Evolutionary conservation across 2,113 vertebrate species (phyloP).

Genomic region (Actenoides hombroni): DNA sequence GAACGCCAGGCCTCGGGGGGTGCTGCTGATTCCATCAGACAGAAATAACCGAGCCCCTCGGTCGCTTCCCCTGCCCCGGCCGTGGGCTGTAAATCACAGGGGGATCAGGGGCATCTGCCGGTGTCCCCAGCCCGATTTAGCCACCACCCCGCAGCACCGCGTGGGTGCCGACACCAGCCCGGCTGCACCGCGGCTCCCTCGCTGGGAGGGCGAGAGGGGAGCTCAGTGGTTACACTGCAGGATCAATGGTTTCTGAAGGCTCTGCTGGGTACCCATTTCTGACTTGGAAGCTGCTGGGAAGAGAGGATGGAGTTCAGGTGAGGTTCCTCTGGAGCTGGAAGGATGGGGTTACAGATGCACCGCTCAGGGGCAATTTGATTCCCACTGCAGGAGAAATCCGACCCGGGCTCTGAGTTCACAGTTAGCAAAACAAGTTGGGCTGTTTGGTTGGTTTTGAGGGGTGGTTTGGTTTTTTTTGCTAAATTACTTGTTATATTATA

Average conservation of each 20-base stretch:
- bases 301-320: not conserved
- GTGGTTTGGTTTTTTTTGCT: not conserved
- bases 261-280: not conserved
- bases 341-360: not conserved
- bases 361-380: not conserved
- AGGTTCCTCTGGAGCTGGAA: not conserved
- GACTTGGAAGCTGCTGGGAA: not conserved
- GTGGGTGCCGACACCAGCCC: not conserved
- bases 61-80: not conserved
- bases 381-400: not conserved
- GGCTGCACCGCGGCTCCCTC: not conserved
- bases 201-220: not conserved
- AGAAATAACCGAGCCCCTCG: not conserved
- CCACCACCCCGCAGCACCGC: rapidly evolving
- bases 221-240: not conserved
- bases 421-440: not conserved
- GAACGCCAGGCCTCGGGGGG: not conserved
- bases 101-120: not conserved
- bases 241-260: not conserved
- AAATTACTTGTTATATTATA: not conserved
- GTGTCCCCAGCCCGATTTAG: not conserved
- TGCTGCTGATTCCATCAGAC: not conserved
- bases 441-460: not conserved
- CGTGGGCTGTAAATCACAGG: not conserved
- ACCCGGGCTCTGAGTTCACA: not conserved